Percentiles rank a stretch among this genome's conserved stretches.
Evolutionary conservation across 2,113 vertebrate species (phyloP).

Genomic region (Otocyon megalotis): DNA sequence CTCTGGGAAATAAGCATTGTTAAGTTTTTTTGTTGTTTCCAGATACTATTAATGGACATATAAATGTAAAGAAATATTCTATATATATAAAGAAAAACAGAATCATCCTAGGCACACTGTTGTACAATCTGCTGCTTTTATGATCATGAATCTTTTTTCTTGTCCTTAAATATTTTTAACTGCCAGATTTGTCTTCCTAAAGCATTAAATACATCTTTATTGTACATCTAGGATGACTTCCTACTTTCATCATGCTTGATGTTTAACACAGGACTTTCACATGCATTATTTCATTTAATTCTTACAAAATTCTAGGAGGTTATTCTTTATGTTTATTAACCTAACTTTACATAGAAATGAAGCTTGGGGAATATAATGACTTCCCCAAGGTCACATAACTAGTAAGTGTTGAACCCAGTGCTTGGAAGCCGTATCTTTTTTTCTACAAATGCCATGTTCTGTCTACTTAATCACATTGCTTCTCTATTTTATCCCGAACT

Average conservation of each 20-base stretch:
- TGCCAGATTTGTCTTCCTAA: not conserved
- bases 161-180: not conserved
- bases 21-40: not conserved
- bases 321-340: not conserved
- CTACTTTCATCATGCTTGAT: not conserved
- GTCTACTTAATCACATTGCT: not conserved
- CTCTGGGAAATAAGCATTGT: not conserved
- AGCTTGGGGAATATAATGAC: not conserved
- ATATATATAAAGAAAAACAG: not conserved
- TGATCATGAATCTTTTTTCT: not conserved
- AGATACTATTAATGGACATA: not conserved
- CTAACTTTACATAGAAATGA: not conserved
- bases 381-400: not conserved
- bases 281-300: not conserved
- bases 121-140: accelerated
- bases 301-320: not conserved
- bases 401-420: not conserved
- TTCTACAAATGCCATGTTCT: not conserved
- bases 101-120: not conserved
- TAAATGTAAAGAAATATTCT: not conserved
- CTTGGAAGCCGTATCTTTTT: not conserved
- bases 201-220: not conserved
- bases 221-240: not conserved
- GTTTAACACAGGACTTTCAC: not conserved
- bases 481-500: not conserved